These are phyloP conservation scores for Fistularia commersonii DNA, from an alignment of 2,797 vertebrate genomes.

Conservation along the genomic window DNA sequence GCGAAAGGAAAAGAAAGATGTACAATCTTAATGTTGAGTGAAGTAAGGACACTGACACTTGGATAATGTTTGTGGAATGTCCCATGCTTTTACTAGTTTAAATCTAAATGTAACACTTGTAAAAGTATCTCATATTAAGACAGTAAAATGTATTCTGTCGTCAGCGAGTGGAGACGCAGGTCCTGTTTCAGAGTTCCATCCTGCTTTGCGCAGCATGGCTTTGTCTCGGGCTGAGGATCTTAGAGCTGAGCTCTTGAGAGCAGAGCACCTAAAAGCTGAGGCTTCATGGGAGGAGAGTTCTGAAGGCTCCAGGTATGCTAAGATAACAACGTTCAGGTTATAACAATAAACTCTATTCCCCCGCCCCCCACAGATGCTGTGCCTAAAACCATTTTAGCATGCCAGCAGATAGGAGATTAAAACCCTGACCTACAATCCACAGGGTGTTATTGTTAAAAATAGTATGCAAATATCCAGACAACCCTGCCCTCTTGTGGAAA, in stretches of 20 bases:
- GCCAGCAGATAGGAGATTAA: slow-evolving; percentile 35
- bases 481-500: slow-evolving; percentile 58
- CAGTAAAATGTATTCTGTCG: slow-evolving; percentile 8
- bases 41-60: no score
- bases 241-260: slow-evolving; percentile 72
- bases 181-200: slow-evolving; percentile 51
- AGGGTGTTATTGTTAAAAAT: slow-evolving; percentile 24
- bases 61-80: no score
- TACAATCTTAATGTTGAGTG: no score
- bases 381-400: slow-evolving; percentile 20
- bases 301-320: slow-evolving; percentile 63
- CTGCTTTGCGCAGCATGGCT: slow-evolving; percentile 43
- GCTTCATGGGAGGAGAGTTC: slow-evolving; percentile 70
- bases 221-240: slow-evolving; percentile 72
- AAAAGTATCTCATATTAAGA: no score
- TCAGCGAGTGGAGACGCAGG: slow-evolving; percentile 55
- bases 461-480: slow-evolving; percentile 19
- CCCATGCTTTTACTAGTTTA: no score
- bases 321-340: slow-evolving; percentile 20
- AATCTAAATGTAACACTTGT: no score
- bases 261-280: slow-evolving; percentile 76
- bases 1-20: no score
- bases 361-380: slow-evolving; percentile 14
- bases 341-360: slow-evolving; percentile 29
- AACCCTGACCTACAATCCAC: slow-evolving; percentile 31